Base-by-base conservation (phyloP, 2,113 vertebrate genomes). In the Tretioscincus oriximinensis region DNA sequence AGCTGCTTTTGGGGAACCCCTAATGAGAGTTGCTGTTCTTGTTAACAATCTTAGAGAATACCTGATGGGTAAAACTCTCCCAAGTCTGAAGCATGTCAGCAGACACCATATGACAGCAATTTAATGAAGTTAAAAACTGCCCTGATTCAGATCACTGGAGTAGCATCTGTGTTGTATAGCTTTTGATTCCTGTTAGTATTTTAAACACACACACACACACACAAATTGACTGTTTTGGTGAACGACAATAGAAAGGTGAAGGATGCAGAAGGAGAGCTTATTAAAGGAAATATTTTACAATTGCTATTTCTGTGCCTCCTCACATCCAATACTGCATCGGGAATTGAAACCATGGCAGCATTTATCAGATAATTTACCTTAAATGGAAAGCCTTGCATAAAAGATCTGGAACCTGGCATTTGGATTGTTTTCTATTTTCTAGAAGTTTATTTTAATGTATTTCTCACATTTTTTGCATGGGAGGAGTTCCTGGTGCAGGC, bases 61-160 rank as follows among this genome's bases (percentile, higher is more conserved):
- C 96, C 96, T 97, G 97, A 97, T 94, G 97, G 97, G 97, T 96
- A 96, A 96, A 93, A 94, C 96, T 95, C 95, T 95, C 93, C 94
- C 88, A 93, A 95, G 96, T 95, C 96, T 96, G 97, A 97, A 95
- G 94, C 93, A 93, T 97, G 97, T 97, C 97, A 98, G 95, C 96
- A 96, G 94, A 96, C 96, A 93, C 95, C 94, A 94, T 96, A 95
- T 93, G 96, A 96, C 96, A 96, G 96, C 93, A 95, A 96, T 96
- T 98, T 98, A 98, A 98, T 97, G 96, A 98, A 97, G 95, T 97
- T 97, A 96, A 97, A 97, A 97, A 96, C 94, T 96, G 96, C 95
- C 96, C 95, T 90, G 89, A 91, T 92, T 96, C 95, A 94, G 95
- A 95, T 90, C 88, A 85, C 91, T 90, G 85, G 89, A 90, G 69